phyloP scores from a whole-genome alignment of 2,797 vertebrate genomes.

The Agapornis canus region DNA sequence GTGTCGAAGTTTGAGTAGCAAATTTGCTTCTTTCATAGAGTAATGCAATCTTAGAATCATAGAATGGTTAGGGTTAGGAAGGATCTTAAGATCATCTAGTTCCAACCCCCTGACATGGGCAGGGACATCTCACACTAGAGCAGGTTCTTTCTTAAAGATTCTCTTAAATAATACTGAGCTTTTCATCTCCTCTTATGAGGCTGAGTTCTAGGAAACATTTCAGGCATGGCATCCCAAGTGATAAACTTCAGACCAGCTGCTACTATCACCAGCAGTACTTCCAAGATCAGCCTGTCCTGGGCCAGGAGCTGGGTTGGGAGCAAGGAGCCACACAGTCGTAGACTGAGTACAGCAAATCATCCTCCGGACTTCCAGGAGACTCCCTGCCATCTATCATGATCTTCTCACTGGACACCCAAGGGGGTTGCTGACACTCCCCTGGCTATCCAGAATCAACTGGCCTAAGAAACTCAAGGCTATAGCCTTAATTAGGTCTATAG shows the following conservation, averaged over 20 bases:
- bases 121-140: neutral
- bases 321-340: neutral
- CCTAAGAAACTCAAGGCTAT: neutral
- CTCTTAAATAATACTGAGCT: neutral
- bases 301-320: neutral
- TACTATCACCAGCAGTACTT: neutral
- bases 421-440: neutral
- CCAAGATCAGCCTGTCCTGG: neutral
- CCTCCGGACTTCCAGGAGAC: neutral
- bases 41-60: neutral
- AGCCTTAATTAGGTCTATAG: neutral
- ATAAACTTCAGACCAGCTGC: neutral
- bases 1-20: neutral
- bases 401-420: neutral
- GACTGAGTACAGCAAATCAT: rapidly evolving
- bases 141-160: neutral
- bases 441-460: neutral
- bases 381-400: neutral
- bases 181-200: neutral
- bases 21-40: neutral
- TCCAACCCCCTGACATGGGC: neutral
- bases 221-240: rapidly evolving
- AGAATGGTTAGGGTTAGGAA: neutral
- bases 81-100: neutral
- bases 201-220: neutral